A percentile compares a stretch with the other conserved stretches of the same genome.
These are phyloP conservation scores for Morelia viridis DNA, from an alignment of 2,797 vertebrate species.

Conservation along the genomic window DNA sequence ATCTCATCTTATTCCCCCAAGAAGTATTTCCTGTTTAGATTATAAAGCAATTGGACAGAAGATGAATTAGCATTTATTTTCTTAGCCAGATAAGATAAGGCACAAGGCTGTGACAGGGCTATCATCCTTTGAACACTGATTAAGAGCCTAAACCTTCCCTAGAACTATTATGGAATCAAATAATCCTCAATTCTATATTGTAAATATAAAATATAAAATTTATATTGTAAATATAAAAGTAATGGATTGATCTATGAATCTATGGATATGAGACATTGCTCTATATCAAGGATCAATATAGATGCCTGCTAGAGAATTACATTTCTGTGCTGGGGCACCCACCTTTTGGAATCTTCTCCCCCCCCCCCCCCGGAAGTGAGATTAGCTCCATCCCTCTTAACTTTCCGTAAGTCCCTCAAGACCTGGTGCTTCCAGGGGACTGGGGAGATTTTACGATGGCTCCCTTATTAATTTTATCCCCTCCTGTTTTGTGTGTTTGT, in stretches of 20 bases:
- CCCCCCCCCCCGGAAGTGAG: too few species aligned
- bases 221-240: not conserved
- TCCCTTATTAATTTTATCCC: too few species aligned
- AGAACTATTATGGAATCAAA: conserved; percentile 1
- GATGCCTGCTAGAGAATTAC: too few species aligned
- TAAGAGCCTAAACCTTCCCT: conserved; percentile 30
- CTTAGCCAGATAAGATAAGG: conserved; percentile 52
- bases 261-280: not conserved
- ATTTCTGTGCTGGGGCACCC: too few species aligned
- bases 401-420: too few species aligned
- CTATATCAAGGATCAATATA: not conserved
- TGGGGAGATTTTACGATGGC: too few species aligned
- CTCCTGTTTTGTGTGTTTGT: too few species aligned
- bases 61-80: conserved; percentile 48
- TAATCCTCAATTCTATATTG: conserved; percentile 9
- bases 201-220: not conserved
- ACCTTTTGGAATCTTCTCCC: too few species aligned
- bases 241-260: not conserved
- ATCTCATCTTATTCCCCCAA: conserved; percentile 9
- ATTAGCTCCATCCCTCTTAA: too few species aligned
- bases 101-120: not conserved
- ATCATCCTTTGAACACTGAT: conserved; percentile 3
- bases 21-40: conserved; percentile 49
- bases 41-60: conserved; percentile 40
- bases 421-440: too few species aligned